Base-by-base conservation (phyloP, 92 coral and sea anemone species). In the Palythoa grandis region DNA sequence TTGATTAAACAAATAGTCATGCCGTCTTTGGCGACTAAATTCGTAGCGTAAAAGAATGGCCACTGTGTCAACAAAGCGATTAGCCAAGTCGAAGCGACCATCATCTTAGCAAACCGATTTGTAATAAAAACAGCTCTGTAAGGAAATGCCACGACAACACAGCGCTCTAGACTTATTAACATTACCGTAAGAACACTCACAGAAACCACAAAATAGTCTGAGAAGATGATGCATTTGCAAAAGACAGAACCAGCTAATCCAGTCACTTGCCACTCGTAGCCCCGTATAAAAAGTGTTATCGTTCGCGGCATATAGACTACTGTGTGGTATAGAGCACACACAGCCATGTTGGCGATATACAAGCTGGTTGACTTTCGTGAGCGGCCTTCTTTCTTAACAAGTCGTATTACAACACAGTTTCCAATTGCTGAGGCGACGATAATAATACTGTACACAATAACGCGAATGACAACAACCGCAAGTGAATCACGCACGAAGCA, bases 251-350 rank as follows among this genome's bases (percentile, higher is more conserved):
- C 93, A 5, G 73, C 15, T 11, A 53, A 7, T 12, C 93, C 93
- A 4, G 72, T 39, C 10, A 90, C 37, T 35, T 83, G 90, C 95
- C 95, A 92, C 53, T 77, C 52, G 25, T 84, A 90, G 13, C 95
- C 95, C n/a, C 70, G 77, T 37, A 79, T 67, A 16, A 82, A 72
- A 1, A 90, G 54, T 39, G 90, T 76, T 22, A 92, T 54, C 17
- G 85, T 87, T 22, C 95, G 78, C 40, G 93, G 95, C 95, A 92
- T 92, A 78, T 90, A 92, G 14, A 87, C 82, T 2, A 90, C 19
- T 11, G 92, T 92, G 14, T 90, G 84, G 2, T 88, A 24, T 10
- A 92, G 56, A 61, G 91, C 93, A 7, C 90, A 86, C 38, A 90
- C 53, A 16, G 92, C 87, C 93, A 92, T 85, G 47, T 88, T 92